phyloP scores from a whole-genome alignment of 2,888 invertebrate genomes.

The Abscondita cerata region DNA sequence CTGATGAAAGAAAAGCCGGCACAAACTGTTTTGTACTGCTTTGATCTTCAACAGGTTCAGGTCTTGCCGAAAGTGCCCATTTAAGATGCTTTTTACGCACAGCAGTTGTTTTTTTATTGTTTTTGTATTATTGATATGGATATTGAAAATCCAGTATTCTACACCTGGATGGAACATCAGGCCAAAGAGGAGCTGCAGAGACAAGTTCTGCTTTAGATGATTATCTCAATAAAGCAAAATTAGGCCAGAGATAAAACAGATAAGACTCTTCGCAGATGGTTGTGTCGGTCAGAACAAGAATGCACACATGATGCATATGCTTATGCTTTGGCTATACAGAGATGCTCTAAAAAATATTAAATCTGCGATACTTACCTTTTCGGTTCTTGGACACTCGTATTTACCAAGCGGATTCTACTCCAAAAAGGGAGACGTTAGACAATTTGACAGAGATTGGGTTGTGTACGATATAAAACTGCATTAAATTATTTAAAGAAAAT shows the following conservation, averaged over 20 bases:
- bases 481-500: slow-evolving; percentile 37
- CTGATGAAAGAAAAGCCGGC: slow-evolving; percentile 24
- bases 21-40: slow-evolving; percentile 17
- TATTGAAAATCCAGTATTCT: background rate
- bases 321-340: background rate
- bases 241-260: background rate
- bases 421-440: slow-evolving; percentile 30
- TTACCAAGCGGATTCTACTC: slow-evolving; percentile 24
- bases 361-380: background rate
- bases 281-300: background rate
- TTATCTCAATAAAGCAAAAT: background rate
- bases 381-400: background rate
- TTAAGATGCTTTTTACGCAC: slow-evolving; percentile 32
- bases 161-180: background rate
- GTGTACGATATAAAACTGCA: slow-evolving; percentile 30
- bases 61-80: no score
- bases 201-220: slow-evolving; percentile 7
- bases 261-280: background rate
- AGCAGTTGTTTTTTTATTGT: background rate
- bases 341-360: background rate
- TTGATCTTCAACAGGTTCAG: slow-evolving; percentile 28
- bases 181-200: background rate
- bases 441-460: slow-evolving; percentile 23
- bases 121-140: slow-evolving; percentile 1
- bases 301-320: background rate